Evolutionary conservation across 2,113 vertebrate genomes (phyloP), one percentile per base, ranked within the genome.

Genomic region (Montifringilla adamsi): DNA sequence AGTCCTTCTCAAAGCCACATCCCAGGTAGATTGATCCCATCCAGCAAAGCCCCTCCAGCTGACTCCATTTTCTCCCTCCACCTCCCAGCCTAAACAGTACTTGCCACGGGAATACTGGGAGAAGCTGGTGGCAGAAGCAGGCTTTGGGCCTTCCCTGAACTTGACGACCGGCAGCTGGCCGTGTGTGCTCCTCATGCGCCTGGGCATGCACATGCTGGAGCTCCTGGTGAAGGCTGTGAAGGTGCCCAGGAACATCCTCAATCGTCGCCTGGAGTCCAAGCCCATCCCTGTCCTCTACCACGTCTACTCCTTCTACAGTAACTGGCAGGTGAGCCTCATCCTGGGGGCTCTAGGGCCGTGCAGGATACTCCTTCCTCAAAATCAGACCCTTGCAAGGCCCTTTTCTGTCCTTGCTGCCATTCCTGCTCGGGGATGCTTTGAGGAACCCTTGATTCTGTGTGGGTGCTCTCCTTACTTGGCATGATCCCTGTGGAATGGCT

Each of bases 231-330:
- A 98, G 55, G 93, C 97, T 6, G 94, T 99, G 27, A 99, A 98
- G 95, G 96, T 99, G 87, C 98, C 98, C 9, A 97, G 91, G 78
- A 97, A 98, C 94, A 89, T 98, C 83, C 96, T 98, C 23, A 97
- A 92, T 9, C 93, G 72, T 1, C 83, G 72, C 31, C 53, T 89
- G 20, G 47, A 97, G 31, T 70, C 76, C 60, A 98, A 94, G 56
- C 95, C 96, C 50, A 98, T 99, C 87, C 98, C 99, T 0, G 98
- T 98, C 58, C 98, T 99, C 37, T 99, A 99, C 94, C 99, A 99
- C 43, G 98, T 99, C 97, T 99, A 99, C 89, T 98, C 99, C 55
- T 99, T 99, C 96, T 98, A 97, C 20, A 98, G 97, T 96, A 98
- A 70, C 56, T 98, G 96, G 39, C 99, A 99, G 99, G 99, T 93